A percentile compares a stretch with the other conserved stretches of the same genome.
Conservation (phyloP, 2,113 vertebrate genomes). For the Corydoras sp. region DNA sequence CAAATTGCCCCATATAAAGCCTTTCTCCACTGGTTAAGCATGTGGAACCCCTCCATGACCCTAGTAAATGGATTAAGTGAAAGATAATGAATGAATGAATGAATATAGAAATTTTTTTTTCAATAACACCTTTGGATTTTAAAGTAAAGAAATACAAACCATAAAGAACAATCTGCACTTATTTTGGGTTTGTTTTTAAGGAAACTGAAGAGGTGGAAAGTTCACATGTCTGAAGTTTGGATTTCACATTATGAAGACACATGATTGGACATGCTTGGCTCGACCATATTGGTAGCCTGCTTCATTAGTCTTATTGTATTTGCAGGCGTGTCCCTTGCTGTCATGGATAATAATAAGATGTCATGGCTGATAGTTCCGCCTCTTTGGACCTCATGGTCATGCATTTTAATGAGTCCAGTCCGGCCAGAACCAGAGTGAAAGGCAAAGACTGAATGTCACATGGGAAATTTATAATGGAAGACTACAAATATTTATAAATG, state of each 20-base stretch:
- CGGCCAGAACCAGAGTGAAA: background rate
- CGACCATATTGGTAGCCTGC: constrained; percentile 24
- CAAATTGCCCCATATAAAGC: too few species aligned
- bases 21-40: too few species aligned
- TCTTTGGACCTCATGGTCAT: constrained; percentile 23
- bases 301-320: constrained; percentile 40
- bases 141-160: too few species aligned
- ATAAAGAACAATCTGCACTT: too few species aligned
- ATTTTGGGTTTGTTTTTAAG: too few species aligned
- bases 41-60: too few species aligned
- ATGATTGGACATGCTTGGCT: constrained; percentile 20
- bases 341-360: constrained; percentile 40
- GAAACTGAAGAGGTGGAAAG: background rate
- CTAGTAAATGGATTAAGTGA: too few species aligned
- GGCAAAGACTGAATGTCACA: constrained; percentile 24
- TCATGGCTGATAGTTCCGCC: constrained; percentile 30
- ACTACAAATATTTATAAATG: background rate
- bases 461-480: constrained; percentile 16
- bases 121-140: too few species aligned
- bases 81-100: too few species aligned
- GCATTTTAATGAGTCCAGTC: constrained; percentile 31
- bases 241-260: constrained; percentile 16
- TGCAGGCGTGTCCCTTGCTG: constrained; percentile 25
- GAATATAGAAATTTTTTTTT: too few species aligned
- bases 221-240: background rate